Evolutionary conservation across 2,797 vertebrate species (phyloP), one percentile per base, ranked within the genome.

Genomic region (Cottoperca gobio): DNA sequence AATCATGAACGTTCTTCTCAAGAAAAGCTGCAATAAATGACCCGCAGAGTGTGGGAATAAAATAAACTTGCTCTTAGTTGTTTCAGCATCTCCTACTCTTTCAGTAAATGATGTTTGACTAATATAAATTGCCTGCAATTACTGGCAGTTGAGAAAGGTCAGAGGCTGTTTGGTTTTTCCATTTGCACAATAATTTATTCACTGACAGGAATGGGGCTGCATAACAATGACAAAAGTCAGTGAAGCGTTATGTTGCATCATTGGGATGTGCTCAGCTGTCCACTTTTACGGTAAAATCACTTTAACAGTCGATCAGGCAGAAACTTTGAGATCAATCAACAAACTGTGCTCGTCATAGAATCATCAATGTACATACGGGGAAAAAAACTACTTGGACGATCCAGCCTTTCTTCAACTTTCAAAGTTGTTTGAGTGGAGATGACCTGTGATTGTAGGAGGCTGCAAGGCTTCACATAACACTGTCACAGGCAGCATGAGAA

Each of bases 91-190:
- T 58, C 2, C 6, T 71, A 73, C 67, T 50, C 59, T 82, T 81
- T 78, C 53, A 64, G 77, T 79, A 81, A 91, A 87, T 84, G 50
- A 52, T 82, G 64, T 85, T 89, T 85, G 80, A 81, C 78, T 75
- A 81, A 77, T 78, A 79, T 68, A 89, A 88, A 88, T 75, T 86
- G 77, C 70, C 76, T 71, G 67, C 60, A 82, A 86, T 93, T 87
- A 90, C 75, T 84, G 81, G 78, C 81, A 75, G 79, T 72, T 67
- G 72, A 71, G 70, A 76, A 79, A 78, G 79, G 82, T 83, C 84
- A 82, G 52, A 24, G 74, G 71, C 85, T 87, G 66, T 74, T 71
- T 43, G 79, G 81, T 74, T 85, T 90, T 90, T 92, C 89, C 84
- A 86, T 61, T 70, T 76, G 31, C 58, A 42, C 52, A 78, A 76